Evolutionary conservation across 1,140 invertebrate species (phyloP), one percentile per base, ranked within the genome.

Genomic region (Trinorchestia longiramus): DNA sequence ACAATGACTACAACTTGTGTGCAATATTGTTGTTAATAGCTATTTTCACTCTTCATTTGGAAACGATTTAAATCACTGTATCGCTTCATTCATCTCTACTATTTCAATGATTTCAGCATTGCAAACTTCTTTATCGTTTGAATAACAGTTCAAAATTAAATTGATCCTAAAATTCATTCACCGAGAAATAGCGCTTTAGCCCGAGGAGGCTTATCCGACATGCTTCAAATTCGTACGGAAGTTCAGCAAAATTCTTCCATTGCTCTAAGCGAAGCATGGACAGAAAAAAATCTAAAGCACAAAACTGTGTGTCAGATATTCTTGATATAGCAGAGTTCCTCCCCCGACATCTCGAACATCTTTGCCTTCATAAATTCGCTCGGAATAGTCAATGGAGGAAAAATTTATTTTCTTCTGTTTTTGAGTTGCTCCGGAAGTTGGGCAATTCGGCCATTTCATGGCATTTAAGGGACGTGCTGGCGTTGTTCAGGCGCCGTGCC

Each of bases 361-460:
- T 94, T 94, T 94, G 43, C 92, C 92, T 19, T 94, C 92, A 94
- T 94, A 94, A 94, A 94, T 94, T 94, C 44, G 43, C 92, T 43
- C 36, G 43, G 92, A 45, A 94, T 94, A 45, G 92, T 94, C 92
- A 94, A 94, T 94, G 92, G 92, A 94, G 44, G 44, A 94, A 91
- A 53, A 94, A 94, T 45, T 94, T 94, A 94, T 94, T 94, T 94
- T 94, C 92, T 44, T 94, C 92, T 94, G 43, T 45, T 94, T 45
- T 43, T 45, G 44, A 94, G 92, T 94, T 47, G 92, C 44, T 3
- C 8, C 44, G 92, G 92, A 45, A 45, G 92, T 43, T 36, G 19
- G 28, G 43, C 88, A 8, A 17, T 90, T 43, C 88, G 88, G 43
- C 88, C 43, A 17, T 90, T 90, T 90, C n/a, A 8, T 28, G 41